Base-by-base conservation (phyloP, 2,888 invertebrate species). In the Stenodema calcarata region DNA sequence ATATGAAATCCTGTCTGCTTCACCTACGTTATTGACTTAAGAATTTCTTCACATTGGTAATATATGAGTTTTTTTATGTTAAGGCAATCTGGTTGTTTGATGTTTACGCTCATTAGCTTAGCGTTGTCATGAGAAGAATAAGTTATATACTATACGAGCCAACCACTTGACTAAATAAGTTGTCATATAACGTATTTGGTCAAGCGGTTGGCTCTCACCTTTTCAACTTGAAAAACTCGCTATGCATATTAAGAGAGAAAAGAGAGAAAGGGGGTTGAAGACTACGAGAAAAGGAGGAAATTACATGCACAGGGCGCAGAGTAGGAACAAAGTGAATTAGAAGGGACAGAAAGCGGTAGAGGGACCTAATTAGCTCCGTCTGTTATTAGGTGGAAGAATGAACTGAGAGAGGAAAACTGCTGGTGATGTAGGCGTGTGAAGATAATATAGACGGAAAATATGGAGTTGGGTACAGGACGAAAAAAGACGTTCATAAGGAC, bases 301-400 rank as follows among this genome's bases (percentile, higher is more conserved):
- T 50, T 50, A 50, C 50, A 50, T n/a, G 50, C n/a, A 50, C 50
- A 50, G 50, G 6, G 50, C n/a, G 16, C n/a, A 14, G 16, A n/a
- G 50, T n/a, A n/a, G 28, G 70, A 30, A 41, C 42, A 76, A 76
- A 76, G 76, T 76, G 42, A 76, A 76, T 76, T 76, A 42, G 76
- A 30, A 42, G 42, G 42, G 70, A 23, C 35, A 41, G 0, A 35
- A 35, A 76, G 76, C 9, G 35, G 76, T 16, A 9, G 35, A 76
- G 76, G n/a, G 28, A 76, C 42, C 76, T 76, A 76, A 76, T 76
- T 76, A 76, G 76, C 18, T 35, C 41, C 9, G 76, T 76, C 41
- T 76, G 76, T 76, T 16, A 41, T 41, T 35, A 76, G 42, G 41
- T 41, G 16, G 41, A 35, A 70, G 76, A 42, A 30, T n/a, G 23